Evolutionary conservation across 2,888 invertebrate genomes (phyloP), one percentile per base, ranked within the genome.

Genomic region (Morpho achilles): DNA sequence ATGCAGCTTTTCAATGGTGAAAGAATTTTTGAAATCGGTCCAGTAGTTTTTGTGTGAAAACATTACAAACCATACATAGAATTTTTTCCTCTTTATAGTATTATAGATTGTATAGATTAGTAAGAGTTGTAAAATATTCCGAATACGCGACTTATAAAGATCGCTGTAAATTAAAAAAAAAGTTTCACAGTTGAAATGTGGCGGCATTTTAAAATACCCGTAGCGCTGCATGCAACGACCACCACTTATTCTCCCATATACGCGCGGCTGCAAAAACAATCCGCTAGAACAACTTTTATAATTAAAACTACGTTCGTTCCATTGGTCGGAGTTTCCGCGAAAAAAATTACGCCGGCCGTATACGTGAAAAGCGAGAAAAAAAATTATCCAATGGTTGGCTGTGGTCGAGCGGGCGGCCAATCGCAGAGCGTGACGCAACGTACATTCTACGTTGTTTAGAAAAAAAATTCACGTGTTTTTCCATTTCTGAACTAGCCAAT

Each of bases 381-480:
- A 88, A 89, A 84, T 73, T 75, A 71, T 72, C 89, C 89, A 89
- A 88, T 88, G 74, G 83, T 69, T 73, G 76, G 63, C 72, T 67
- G 69, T 74, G 73, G 69, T 66, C 66, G 64, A 63, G 55, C 63
- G 67, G 68, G 55, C 79, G 77, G 66, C 90, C 89, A 88, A 88
- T 88, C 75, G 69, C 66, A 69, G 75, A 63, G 65, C 67, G 59
- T 62, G 68, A 74, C 77, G 77, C 78, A 80, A 84, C 84, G 87
- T 90, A 87, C 79, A 78, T 79, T 82, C 82, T 83, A 89, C 89
- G 88, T 87, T 79, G 82, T 76, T 82, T 83, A 84, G 84, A 81
- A 83, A 83, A 16, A 75, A 88, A 87, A 85, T 72, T 85, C 79
- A 88, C 85, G 87, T 88, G 86, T 87, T 87, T 87, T 89, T 85